Percentiles rank a stretch among this genome's conserved stretches.
These are phyloP conservation scores for Pentalonia nigronervosa DNA, from an alignment of 1,140 invertebrate genomes.

Conservation along the genomic window DNA sequence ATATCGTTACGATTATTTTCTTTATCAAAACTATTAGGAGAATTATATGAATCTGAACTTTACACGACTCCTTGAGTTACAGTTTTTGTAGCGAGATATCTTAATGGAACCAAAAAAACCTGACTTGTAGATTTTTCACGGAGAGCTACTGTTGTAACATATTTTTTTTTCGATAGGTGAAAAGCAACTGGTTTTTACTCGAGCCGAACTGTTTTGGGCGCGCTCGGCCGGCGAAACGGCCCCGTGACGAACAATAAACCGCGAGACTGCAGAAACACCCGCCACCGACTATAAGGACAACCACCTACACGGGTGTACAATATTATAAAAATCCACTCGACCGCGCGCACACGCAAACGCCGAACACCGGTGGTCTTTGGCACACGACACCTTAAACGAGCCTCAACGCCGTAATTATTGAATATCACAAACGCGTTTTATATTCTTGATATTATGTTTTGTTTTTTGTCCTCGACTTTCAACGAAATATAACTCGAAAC, in stretches of 20 bases:
- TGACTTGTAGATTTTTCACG: background rate
- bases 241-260: constrained; percentile 46
- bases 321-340: constrained; percentile 38
- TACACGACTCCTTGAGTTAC: too few relatives aligned
- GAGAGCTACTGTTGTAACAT: background rate
- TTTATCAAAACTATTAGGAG: too few relatives aligned
- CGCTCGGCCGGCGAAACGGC: background rate
- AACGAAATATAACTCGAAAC: background rate
- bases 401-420: constrained; percentile 45
- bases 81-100: background rate
- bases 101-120: background rate
- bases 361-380: constrained; percentile 31
- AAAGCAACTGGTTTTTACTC: background rate
- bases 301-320: constrained; percentile 47
- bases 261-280: constrained; percentile 16
- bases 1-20: too few relatives aligned
- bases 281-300: constrained; percentile 48
- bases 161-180: background rate
- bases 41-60: too few relatives aligned
- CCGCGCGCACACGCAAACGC: constrained; percentile 5
- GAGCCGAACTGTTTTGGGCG: background rate
- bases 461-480: background rate
- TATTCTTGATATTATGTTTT: background rate
- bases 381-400: constrained; percentile 53
- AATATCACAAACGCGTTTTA: constrained; percentile 45